Base-by-base conservation (phyloP, 2,113 vertebrate genomes). In the Upupa epops region DNA sequence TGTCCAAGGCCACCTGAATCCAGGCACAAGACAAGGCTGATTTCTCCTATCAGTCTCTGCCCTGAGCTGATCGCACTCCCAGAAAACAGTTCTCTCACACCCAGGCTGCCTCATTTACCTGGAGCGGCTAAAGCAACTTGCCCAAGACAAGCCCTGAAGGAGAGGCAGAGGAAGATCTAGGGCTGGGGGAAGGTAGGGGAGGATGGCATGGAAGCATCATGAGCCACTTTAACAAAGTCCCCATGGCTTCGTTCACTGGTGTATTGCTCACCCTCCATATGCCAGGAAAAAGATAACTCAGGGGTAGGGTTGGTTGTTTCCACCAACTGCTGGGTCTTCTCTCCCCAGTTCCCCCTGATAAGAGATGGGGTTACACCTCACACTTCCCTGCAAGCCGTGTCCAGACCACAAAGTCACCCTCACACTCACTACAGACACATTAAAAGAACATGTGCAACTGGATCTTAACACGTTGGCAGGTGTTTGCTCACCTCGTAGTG, bases 391-490 rank as follows among this genome's bases (percentile, higher is more conserved):
- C 61, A 22, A 92, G 60, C 75, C 5, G 4, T 5, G 18, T 45
- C 78, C 79, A 86, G 88, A 83, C 86, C 92, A 90, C 88, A 94
- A 77, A 92, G 93, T 78, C 74, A 45, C 85, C 42, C 68, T 89
- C 55, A 20, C 6, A 20, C 68, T 63, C 20, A 7, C 64, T 56
- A 80, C 28, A 24, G 54, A 37, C 7, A 1, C 16, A 1, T 42
- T 21, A 66, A 70, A 34, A 80, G 48, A 83, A 63, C 52, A 32
- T 0, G 21, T 63, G 69, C 21, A 28, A 37, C 56, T 91, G 88
- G 88, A 84, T 86, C 72, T 91, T 88, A 83, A 56, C 88, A 71
- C 56, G 2, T 36, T 88, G 85, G 69, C 85, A 95, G 95, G 90
- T 93, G 94, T 90, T 88, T 95, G 93, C 90, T 89, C 93, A 91